phyloP scores from a whole-genome alignment of 2,888 invertebrate genomes.

The Melieria crassipennis region DNA sequence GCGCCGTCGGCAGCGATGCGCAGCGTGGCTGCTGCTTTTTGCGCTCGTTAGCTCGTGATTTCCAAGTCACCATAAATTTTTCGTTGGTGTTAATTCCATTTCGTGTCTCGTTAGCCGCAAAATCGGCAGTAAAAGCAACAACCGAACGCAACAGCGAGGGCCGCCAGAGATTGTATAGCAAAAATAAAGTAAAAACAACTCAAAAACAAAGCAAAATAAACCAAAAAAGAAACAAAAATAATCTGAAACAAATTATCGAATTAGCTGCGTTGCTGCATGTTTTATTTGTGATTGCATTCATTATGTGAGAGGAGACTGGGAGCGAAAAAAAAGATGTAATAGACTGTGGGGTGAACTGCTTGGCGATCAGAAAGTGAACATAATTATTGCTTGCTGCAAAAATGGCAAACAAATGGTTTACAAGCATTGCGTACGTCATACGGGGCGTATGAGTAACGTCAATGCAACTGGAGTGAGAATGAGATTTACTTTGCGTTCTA shows the following conservation, averaged over 20 bases:
- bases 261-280: slow-evolving; percentile 25
- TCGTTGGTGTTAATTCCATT: slow-evolving; percentile 34
- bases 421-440: too few species aligned
- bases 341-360: too few species aligned
- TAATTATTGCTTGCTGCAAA: too few species aligned
- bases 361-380: too few species aligned
- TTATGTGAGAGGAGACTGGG: not conserved
- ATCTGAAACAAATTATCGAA: slow-evolving; percentile 39
- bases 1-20: not conserved
- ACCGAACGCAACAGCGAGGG: not conserved
- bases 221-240: not conserved
- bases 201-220: not conserved
- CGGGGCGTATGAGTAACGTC: too few species aligned
- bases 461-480: too few species aligned
- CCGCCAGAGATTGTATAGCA: too few species aligned
- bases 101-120: slow-evolving; percentile 33
- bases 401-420: too few species aligned
- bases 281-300: slow-evolving; percentile 16
- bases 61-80: slow-evolving; percentile 29
- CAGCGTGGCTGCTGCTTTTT: slow-evolving; percentile 4
- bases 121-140: not conserved
- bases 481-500: too few species aligned
- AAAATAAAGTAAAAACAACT: not conserved
- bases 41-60: not conserved
- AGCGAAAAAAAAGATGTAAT: not conserved